phyloP scores from a whole-genome alignment of 1,140 invertebrate species.

The Ditylenchus dipsaci region DNA sequence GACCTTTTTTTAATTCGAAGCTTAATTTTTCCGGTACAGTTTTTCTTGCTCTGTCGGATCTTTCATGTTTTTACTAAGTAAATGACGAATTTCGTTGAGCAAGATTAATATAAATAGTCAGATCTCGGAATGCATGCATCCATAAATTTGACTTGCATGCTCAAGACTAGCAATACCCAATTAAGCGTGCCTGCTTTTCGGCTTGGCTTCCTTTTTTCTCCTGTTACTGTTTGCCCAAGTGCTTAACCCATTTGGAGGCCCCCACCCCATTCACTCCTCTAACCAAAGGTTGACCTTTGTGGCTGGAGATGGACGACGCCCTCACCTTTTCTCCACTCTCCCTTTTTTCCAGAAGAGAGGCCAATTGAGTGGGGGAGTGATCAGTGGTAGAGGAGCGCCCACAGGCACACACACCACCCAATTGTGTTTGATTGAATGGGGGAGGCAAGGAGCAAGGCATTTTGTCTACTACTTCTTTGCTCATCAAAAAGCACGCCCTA shows the following conservation, averaged over 20 bases:
- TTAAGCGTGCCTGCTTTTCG: too few species aligned
- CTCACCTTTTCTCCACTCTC: neutral
- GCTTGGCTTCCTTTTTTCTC: neutral
- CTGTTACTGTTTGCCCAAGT: neutral
- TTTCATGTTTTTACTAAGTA: too few species aligned
- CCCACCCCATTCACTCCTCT: neutral
- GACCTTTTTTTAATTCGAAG: too few species aligned
- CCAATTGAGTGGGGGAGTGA: neutral
- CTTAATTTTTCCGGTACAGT: too few species aligned
- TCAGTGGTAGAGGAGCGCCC: neutral
- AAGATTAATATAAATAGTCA: too few species aligned
- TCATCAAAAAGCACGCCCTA: conserved; percentile 1
- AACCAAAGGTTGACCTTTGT: neutral
- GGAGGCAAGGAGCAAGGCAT: neutral
- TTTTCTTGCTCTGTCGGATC: too few species aligned
- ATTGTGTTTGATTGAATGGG: neutral
- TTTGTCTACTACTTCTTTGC: neutral
- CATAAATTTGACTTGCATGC: too few species aligned
- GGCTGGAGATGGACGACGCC: neutral
- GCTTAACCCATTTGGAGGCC: conserved; percentile 5
- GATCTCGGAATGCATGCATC: too few species aligned
- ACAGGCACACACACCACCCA: neutral
- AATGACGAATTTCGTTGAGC: too few species aligned
- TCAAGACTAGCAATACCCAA: too few species aligned
- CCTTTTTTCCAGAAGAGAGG: neutral